These are phyloP conservation scores for Amblyteles armatorius DNA, from an alignment of 2,888 invertebrate genomes.

Conservation along the genomic window DNA sequence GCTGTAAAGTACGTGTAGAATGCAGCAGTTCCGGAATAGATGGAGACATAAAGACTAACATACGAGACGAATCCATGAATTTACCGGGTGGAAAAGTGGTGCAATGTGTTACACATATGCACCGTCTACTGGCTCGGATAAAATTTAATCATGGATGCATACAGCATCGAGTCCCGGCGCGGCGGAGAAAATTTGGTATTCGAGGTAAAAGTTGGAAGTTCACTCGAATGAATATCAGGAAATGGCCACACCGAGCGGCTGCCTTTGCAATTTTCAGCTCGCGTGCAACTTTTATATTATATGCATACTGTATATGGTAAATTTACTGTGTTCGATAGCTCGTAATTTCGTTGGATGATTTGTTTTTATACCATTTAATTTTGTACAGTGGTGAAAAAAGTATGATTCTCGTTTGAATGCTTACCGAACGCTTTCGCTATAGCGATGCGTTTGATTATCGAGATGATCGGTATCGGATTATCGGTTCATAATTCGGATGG, in stretches of 20 bases:
- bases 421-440: conserved; percentile 92
- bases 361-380: not conserved
- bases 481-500: no score
- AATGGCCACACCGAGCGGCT: not conserved
- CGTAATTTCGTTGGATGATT: conserved; percentile 17
- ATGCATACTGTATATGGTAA: conserved; percentile 18
- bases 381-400: no score
- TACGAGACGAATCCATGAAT: conserved; percentile 28
- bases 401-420: conserved; percentile 70
- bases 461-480: conserved; percentile 88
- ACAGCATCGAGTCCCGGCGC: conserved; percentile 11
- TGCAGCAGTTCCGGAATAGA: not conserved
- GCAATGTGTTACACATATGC: conserved; percentile 43
- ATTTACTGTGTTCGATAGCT: conserved; percentile 21
- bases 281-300: conserved; percentile 17
- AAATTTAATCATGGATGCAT: conserved; percentile 50
- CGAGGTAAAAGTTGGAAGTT: conserved; percentile 54
- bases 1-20: conserved; percentile 85
- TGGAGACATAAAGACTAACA: not conserved
- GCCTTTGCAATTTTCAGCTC: conserved; percentile 30
- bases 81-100: conserved; percentile 25
- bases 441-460: conserved; percentile 90
- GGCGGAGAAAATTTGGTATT: conserved; percentile 46
- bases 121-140: conserved; percentile 33
- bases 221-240: conserved; percentile 23